Evolutionary conservation across 37 sponge, comb jelly and placozoan genomes (phyloP).

Genomic region (Mnemiopsis leidyi): DNA sequence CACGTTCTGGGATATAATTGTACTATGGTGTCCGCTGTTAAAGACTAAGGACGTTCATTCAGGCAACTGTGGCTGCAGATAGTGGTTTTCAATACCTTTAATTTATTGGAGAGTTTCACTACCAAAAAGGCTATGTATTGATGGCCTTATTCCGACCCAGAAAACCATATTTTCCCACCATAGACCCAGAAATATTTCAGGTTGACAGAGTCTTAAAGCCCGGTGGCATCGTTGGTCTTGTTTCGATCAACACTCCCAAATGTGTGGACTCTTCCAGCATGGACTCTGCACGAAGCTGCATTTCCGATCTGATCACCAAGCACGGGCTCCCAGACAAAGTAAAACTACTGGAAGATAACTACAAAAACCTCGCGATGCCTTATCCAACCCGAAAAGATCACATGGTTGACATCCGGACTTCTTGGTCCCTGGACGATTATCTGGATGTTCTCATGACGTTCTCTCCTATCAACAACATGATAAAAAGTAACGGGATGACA

Average conservation of each 20-base stretch:
- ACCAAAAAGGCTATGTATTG: no score
- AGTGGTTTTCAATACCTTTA: no score
- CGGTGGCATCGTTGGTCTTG: background rate
- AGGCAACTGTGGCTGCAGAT: no score
- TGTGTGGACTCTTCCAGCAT: background rate
- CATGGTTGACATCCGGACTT: background rate
- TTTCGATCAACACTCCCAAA: background rate
- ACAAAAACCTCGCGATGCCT: background rate
- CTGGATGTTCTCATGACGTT: background rate
- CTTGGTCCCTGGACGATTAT: background rate
- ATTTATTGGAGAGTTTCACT: no score
- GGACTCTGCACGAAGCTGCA: background rate
- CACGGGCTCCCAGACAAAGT: background rate
- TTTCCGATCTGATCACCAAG: background rate
- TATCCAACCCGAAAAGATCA: background rate
- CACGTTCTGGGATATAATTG: conserved; percentile 1
- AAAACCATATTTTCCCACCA: background rate
- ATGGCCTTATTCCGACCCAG: no score
- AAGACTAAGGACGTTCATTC: background rate
- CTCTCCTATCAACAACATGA: background rate
- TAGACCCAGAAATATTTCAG: no score
- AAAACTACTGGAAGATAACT: background rate
- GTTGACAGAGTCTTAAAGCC: background rate
- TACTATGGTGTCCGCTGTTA: conserved; percentile 37
- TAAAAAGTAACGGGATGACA: background rate